Conservation (phyloP, 2,888 invertebrate species). For the Drosophila mettleri region DNA sequence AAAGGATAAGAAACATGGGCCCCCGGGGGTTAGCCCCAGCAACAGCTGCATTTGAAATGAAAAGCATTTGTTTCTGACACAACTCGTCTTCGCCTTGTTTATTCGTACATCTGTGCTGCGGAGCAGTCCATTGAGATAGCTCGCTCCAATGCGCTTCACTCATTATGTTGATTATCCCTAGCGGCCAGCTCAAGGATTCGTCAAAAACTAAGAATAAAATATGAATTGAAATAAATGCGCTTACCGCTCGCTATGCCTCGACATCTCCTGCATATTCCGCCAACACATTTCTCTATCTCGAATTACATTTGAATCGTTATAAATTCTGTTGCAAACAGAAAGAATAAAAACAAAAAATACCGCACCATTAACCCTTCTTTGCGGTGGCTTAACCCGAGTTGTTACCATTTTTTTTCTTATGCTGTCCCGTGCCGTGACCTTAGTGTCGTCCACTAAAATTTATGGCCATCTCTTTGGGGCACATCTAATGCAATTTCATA, state of each 20-base stretch:
- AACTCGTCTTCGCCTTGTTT: constrained; percentile 66
- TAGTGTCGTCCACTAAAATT: constrained; percentile 57
- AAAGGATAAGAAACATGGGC: constrained; percentile 60
- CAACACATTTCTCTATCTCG: constrained; percentile 12
- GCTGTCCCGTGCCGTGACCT: constrained; percentile 40
- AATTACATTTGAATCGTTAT: constrained; percentile 75
- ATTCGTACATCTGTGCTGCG: constrained; percentile 15
- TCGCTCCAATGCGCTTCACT: constrained; percentile 76
- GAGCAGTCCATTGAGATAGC: constrained; percentile 68
- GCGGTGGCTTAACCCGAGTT: constrained; percentile 67
- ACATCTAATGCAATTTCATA: constrained; percentile 77
- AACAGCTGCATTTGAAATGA: constrained; percentile 80
- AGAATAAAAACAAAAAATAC: constrained; percentile 17
- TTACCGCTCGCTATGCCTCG: constrained; percentile 45
- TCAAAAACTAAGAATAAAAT: constrained; percentile 60
- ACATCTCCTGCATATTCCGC: not conserved
- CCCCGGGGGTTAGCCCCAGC: constrained; percentile 63
- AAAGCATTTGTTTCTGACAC: constrained; percentile 83
- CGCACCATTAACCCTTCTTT: constrained; percentile 75
- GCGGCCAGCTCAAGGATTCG: constrained; percentile 64
- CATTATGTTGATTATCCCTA: constrained; percentile 78
- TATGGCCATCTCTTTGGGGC: constrained; percentile 62
- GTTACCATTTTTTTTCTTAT: constrained; percentile 15
- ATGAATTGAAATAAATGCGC: constrained; percentile 79
- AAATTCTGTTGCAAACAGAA: constrained; percentile 51